Percentiles rank a stretch among this genome's conserved stretches.
Conservation (phyloP, 2,113 vertebrate species). For the Dryoscopus gambensis region DNA sequence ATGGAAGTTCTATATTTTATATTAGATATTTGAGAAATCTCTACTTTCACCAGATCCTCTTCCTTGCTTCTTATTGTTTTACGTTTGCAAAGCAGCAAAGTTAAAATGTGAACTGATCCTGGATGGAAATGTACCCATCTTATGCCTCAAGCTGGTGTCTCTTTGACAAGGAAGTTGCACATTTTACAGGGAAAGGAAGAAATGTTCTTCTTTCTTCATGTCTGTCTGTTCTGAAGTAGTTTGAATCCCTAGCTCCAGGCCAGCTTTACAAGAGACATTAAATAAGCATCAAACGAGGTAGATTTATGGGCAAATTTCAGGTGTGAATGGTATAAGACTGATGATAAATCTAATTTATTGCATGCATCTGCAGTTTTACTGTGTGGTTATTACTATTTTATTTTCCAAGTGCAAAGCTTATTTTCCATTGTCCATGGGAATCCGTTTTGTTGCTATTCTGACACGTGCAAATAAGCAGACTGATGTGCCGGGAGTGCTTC, state of each 20-base stretch:
- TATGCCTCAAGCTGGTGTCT: neutral
- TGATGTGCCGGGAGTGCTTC: neutral
- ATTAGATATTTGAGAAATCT: neutral
- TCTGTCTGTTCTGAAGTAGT: neutral
- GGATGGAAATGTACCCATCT: neutral
- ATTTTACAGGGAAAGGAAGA: neutral
- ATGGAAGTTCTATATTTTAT: neutral
- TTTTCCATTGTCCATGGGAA: neutral
- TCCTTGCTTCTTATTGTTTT: neutral
- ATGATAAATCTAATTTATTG: constrained; percentile 5
- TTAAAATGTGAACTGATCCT: neutral
- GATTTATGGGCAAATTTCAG: constrained; percentile 26
- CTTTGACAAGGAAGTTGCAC: neutral
- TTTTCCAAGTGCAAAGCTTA: constrained; percentile 9
- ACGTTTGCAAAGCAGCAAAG: neutral
- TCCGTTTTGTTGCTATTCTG: constrained; percentile 4
- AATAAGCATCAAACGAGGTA: constrained; percentile 1
- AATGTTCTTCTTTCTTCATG: neutral
- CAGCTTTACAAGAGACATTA: neutral
- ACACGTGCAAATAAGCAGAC: neutral
- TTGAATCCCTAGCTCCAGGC: neutral
- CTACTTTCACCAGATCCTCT: neutral
- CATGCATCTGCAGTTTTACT: neutral
- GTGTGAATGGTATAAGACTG: neutral
- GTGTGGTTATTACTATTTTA: neutral